Evolutionary conservation across 2,797 vertebrate species (phyloP), one percentile per base, ranked within the genome.

Genomic region (Percopsis omiscomaycus): DNA sequence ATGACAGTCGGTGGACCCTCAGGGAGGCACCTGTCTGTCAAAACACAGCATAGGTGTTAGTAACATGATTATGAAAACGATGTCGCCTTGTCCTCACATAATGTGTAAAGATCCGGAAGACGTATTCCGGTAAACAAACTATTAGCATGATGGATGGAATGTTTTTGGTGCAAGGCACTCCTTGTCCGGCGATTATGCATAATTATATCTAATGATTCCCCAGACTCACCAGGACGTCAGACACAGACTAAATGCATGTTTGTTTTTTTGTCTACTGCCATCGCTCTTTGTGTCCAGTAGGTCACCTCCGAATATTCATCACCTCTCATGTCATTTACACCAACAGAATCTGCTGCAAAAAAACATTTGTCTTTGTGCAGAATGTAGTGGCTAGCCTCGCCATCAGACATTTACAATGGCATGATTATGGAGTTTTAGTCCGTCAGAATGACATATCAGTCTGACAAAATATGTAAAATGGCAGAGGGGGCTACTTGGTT

Each of bases 341-440:
- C 14, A 56, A 52, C 13, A 73, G 78, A 87, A 29, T 85, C 86
- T 84, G 74, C 16, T 37, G 77, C 57, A 29, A 16, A 55, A 75
- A 42, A 42, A 42, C 37, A 42, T 42, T 42, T 42, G 37, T 42
- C 37, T 42, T 42, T 6, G 37, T 42, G 37, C 37, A 42, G 37
- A 42, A 8, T 30, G 64, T 60, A 14, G 2, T 8, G 45, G 51
- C 62, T 84, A 52, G 75, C 63, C 61, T 47, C 49, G 74, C 86
- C 84, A 87, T 88, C 86, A 85, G 84, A 81, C 79, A 67, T 72
- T 76, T 70, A 79, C 78, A 82, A 75, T 81, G 77, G 71, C 82
- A 76, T 90, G 89, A 92, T 92, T 90, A 89, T 73, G 74, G 84
- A 81, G 84, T 86, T 91, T 93, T 90, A 91, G 89, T 84, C 73